These are phyloP conservation scores for Corbicula japonica DNA, from an alignment of 2,888 invertebrate genomes.

Conservation along the genomic window DNA sequence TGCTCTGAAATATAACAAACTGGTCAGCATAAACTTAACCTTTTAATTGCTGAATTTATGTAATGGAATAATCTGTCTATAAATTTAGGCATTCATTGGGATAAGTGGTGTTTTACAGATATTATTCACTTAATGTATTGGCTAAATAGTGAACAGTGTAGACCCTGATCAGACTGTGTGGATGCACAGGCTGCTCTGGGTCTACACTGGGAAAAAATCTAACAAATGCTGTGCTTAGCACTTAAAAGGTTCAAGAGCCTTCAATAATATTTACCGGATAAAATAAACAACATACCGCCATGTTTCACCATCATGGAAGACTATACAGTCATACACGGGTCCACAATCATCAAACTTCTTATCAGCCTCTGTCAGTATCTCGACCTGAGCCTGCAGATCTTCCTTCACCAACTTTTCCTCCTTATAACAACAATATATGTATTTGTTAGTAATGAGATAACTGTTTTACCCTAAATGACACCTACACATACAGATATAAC, in stretches of 20 bases:
- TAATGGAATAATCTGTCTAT: background rate
- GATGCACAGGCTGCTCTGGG: background rate
- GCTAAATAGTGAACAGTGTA: background rate
- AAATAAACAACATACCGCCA: slow-evolving; percentile 90
- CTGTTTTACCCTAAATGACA: too few relatives aligned
- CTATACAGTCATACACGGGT: slow-evolving; percentile 96
- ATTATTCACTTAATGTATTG: background rate
- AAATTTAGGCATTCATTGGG: background rate
- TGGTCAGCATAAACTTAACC: too few relatives aligned
- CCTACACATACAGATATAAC: too few relatives aligned
- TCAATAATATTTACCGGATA: background rate
- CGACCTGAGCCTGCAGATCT: slow-evolving; percentile 94
- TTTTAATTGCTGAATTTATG: too few relatives aligned
- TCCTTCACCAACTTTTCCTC: slow-evolving; percentile 94
- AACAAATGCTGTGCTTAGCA: background rate
- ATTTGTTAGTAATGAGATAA: too few relatives aligned
- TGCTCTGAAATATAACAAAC: slow-evolving; percentile 88
- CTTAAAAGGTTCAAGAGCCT: background rate
- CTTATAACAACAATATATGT: slow-evolving; percentile 71
- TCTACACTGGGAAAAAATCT: background rate
- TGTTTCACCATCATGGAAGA: slow-evolving; percentile 95
- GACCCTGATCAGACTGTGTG: background rate
- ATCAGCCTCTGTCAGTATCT: slow-evolving; percentile 93
- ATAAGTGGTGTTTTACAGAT: background rate
- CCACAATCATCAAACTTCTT: slow-evolving; percentile 96